phyloP scores from a whole-genome alignment of 2,797 vertebrate species.

The Rhinogobio ventralis region DNA sequence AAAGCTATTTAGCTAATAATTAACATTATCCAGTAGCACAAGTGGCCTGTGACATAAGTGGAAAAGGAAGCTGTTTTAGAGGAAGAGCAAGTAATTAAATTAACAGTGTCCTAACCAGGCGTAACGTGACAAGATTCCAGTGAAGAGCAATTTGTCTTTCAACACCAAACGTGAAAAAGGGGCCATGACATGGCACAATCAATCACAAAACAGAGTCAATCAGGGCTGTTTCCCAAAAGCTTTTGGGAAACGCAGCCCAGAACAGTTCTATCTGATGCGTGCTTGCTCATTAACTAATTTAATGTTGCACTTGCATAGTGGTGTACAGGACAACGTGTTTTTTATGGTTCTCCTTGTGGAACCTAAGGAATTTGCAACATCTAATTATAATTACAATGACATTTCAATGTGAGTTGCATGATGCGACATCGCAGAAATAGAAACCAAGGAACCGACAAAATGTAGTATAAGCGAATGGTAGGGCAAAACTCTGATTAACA shows the following conservation, averaged over 20 bases:
- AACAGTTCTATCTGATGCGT: not conserved
- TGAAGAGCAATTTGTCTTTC: slow-evolving; percentile 22
- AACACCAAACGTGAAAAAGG: not conserved
- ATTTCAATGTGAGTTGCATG: not conserved
- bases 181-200: slow-evolving; percentile 1
- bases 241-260: too few species aligned
- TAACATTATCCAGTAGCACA: slow-evolving; percentile 3
- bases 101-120: slow-evolving; percentile 6
- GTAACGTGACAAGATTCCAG: not conserved
- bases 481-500: not conserved
- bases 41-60: slow-evolving; percentile 1
- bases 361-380: not conserved
- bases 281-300: not conserved
- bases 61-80: not conserved
- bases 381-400: not conserved
- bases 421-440: not conserved
- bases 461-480: not conserved
- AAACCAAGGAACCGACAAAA: not conserved
- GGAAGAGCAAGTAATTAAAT: slow-evolving; percentile 12
- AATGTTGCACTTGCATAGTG: not conserved
- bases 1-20: not conserved
- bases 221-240: not conserved
- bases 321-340: not conserved
- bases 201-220: not conserved
- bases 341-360: not conserved